Conservation (phyloP, 1,140 invertebrate species). For the Monochamus saltuarius region DNA sequence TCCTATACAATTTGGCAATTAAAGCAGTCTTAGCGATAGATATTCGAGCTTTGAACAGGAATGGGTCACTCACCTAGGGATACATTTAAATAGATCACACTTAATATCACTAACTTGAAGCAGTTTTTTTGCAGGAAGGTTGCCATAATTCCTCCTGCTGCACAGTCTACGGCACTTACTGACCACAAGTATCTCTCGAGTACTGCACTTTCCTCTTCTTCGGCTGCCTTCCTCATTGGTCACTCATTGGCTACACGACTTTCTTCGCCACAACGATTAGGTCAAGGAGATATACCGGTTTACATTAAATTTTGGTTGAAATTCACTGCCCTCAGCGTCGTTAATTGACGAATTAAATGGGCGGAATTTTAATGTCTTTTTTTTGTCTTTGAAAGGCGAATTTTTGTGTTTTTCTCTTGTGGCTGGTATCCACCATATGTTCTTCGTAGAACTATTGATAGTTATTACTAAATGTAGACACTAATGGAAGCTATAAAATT, state of each 20-base stretch:
- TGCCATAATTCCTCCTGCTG: constrained; percentile 24
- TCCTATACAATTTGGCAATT: no score
- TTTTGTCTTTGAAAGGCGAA: no score
- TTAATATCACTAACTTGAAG: constrained; percentile 19
- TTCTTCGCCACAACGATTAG: constrained; percentile 29
- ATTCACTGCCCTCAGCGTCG: no score
- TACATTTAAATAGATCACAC: constrained; percentile 10
- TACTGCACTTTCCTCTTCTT: constrained; percentile 28
- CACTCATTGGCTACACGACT: constrained; percentile 28
- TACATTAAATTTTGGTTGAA: background rate
- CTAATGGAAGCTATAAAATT: no score
- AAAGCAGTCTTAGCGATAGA: no score
- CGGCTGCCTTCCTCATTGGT: constrained; percentile 23
- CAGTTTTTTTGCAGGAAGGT: constrained; percentile 17
- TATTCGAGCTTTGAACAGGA: background rate
- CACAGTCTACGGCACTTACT: constrained; percentile 17
- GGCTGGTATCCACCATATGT: no score
- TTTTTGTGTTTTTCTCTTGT: no score
- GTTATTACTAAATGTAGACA: no score
- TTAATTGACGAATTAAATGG: no score
- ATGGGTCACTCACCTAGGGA: constrained; percentile 18
- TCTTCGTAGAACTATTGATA: no score
- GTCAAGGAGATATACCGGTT: constrained; percentile 30
- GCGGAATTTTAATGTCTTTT: no score
- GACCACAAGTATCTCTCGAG: constrained; percentile 18